These are phyloP conservation scores for Siphamia tubifer DNA, from an alignment of 2,113 vertebrate genomes.

Conservation along the genomic window DNA sequence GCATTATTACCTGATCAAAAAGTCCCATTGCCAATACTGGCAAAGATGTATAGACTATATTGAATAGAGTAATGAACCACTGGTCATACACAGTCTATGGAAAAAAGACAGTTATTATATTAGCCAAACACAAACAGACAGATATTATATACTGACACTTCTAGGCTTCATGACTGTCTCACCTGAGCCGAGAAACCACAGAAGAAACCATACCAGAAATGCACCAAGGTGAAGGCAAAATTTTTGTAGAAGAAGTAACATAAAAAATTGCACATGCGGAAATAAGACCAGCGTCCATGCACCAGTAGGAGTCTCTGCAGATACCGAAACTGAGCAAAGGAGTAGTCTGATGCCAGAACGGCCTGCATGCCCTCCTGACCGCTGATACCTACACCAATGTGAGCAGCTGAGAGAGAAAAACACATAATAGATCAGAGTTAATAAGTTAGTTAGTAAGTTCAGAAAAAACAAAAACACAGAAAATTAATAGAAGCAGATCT, in stretches of 20 bases:
- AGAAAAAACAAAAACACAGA: too few species aligned
- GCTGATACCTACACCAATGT: constrained; percentile 83
- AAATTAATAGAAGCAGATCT: too few species aligned
- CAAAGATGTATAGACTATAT: constrained; percentile 85
- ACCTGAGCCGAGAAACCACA: constrained; percentile 87
- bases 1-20: constrained; percentile 84
- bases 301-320: constrained; percentile 83
- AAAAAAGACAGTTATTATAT: constrained; percentile 4
- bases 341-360: constrained; percentile 84
- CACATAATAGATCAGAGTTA: not conserved
- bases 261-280: constrained; percentile 86
- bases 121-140: not conserved
- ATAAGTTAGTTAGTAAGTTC: too few species aligned
- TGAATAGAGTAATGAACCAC: constrained; percentile 89
- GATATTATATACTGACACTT: not conserved
- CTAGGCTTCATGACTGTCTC: not conserved
- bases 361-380: constrained; percentile 85
- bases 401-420: constrained; percentile 74
- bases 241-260: constrained; percentile 89
- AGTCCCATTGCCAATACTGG: constrained; percentile 87
- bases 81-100: constrained; percentile 87
- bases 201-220: constrained; percentile 88
- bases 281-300: constrained; percentile 84
- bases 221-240: constrained; percentile 84
- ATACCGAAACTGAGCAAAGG: constrained; percentile 83